These are phyloP conservation scores for Oncorhynchus tshawytscha DNA, from an alignment of 2,113 vertebrate genomes.

Conservation along the genomic window DNA sequence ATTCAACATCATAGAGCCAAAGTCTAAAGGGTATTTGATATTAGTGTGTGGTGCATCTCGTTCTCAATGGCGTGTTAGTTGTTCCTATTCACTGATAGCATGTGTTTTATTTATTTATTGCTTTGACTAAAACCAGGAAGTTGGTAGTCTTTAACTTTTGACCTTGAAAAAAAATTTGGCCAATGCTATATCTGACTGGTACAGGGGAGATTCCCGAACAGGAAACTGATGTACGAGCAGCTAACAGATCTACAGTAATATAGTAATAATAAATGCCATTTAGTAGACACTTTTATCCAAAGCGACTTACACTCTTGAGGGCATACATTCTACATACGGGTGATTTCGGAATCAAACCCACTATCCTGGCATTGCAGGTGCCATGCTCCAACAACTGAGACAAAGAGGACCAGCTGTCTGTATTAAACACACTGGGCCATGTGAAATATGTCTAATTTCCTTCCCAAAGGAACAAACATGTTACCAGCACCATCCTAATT, in stretches of 20 bases:
- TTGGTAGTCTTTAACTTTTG: conserved; percentile 59
- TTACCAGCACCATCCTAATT: background rate
- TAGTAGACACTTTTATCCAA: no score
- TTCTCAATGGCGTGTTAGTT: background rate
- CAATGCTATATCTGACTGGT: conserved; percentile 43
- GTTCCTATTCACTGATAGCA: background rate
- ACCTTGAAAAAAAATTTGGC: conserved; percentile 50
- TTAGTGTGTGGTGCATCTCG: background rate
- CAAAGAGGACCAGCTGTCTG: no score
- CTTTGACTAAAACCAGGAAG: conserved; percentile 42
- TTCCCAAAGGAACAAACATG: background rate
- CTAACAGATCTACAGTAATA: background rate
- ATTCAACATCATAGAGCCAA: background rate
- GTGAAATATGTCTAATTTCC: background rate
- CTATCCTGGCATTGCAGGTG: no score
- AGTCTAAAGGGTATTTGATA: background rate
- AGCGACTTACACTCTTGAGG: no score
- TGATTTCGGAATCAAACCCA: no score
- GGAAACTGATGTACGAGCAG: conserved; percentile 36
- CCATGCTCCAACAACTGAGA: no score
- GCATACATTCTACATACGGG: no score
- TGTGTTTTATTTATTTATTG: background rate
- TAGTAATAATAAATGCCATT: no score
- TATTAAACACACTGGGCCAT: no score
- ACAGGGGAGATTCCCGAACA: conserved; percentile 53